Conservation (phyloP, 2,797 vertebrate genomes). For the Taeniopygia guttata region DNA sequence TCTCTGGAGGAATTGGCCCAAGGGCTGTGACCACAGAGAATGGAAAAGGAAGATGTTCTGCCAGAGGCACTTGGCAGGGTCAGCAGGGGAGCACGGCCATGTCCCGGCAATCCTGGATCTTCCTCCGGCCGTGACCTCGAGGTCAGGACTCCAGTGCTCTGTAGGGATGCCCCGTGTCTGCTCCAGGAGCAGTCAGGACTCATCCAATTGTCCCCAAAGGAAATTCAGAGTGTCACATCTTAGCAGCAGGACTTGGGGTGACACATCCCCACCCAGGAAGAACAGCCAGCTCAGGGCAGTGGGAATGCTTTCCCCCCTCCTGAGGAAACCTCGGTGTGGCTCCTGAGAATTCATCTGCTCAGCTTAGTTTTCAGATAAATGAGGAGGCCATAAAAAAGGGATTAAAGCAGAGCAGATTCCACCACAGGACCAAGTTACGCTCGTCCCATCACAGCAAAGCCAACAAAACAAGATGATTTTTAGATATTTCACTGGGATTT, state of each 20-base stretch:
- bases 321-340: background rate
- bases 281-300: accelerated
- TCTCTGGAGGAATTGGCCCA: background rate
- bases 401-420: background rate
- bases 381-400: background rate
- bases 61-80: background rate
- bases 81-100: background rate
- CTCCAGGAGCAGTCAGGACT: background rate
- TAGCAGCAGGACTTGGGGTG: background rate
- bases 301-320: background rate
- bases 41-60: background rate
- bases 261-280: background rate
- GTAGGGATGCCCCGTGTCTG: background rate
- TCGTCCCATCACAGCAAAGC: background rate
- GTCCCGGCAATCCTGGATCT: background rate
- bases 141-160: background rate
- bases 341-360: background rate
- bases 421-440: background rate
- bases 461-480: background rate
- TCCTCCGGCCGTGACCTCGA: background rate
- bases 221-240: background rate
- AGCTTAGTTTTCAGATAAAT: background rate
- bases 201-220: background rate
- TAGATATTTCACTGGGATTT: background rate
- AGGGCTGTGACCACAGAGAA: background rate